Base-by-base conservation (phyloP, 2,888 invertebrate species). In the Amorpha juglandis region DNA sequence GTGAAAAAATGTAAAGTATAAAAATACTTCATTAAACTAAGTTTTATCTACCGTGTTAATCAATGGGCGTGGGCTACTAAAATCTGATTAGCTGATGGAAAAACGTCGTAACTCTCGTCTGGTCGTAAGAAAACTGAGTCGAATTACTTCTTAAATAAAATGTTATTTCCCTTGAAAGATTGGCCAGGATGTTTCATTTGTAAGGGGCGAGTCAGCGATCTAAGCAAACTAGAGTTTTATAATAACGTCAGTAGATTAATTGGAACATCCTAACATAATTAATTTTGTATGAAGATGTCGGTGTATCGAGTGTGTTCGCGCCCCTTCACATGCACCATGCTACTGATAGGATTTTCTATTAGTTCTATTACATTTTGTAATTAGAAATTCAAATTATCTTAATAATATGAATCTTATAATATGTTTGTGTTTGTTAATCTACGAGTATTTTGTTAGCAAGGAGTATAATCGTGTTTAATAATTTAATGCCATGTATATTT, bases 1-100 rank as follows among this genome's bases (percentile, higher is more conserved):
- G 87, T 88, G 84, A 90, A 89, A 90, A 88, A 88, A 88, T 84
- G 80, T 78, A 81, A 81, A 84, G 79, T 86, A 86, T 86, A 89
- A 90, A 90, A 90, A 90, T 89, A 85, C 88, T 89, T 88, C 84
- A 89, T 91, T 90, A 90, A 83, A 84, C 82, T 81, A 81, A 82
- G 77, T 83, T 87, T 88, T 91, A 91, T 91, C 91, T 86, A 65
- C 74, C 79, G 81, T 84, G 88, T 87, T 89, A 88, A 91, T 91
- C 91, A 88, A 83, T 86, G 88, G 91, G 91, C 89, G 91, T 84
- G 81, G 83, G 79, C 86, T 86, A 88, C 84, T 84, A 82, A 83
- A 88, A 83, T 81, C 78, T 74, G 75, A 78, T 77, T 71, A 74
- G 69, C 69, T 64, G 67, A 74, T 73, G 69, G 72, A 75, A 79